These are phyloP conservation scores for Gambusia affinis DNA, from an alignment of 2,113 vertebrate genomes.

Conservation along the genomic window DNA sequence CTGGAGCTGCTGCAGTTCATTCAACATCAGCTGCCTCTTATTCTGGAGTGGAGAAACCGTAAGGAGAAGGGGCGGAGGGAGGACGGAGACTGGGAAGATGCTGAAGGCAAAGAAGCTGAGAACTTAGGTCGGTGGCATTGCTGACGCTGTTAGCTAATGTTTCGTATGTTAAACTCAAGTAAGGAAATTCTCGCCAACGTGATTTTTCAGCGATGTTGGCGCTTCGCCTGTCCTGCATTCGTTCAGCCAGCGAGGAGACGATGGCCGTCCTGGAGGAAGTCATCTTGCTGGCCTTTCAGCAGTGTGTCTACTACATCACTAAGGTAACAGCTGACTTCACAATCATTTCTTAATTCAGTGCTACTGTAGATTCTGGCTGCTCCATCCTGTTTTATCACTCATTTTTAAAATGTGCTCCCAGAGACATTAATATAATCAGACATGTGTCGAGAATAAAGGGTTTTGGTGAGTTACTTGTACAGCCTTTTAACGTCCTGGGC, in stretches of 20 bases:
- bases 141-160: neutral
- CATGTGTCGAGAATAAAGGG: constrained; percentile 55
- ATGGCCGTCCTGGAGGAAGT: constrained; percentile 82
- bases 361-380: neutral
- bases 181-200: neutral
- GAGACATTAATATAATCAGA: constrained; percentile 63
- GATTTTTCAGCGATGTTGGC: constrained; percentile 67
- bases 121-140: constrained; percentile 56
- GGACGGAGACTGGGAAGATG: constrained; percentile 48
- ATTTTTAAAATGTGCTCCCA: constrained; percentile 25
- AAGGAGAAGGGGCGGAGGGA: constrained; percentile 44
- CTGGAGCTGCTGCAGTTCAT: constrained; percentile 82
- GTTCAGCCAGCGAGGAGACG: constrained; percentile 77
- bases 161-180: neutral
- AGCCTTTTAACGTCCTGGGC: constrained; percentile 2
- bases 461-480: constrained; percentile 21
- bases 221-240: constrained; percentile 65
- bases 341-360: neutral
- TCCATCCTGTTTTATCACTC: neutral
- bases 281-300: constrained; percentile 84
- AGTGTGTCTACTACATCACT: constrained; percentile 85
- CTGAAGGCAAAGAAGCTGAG: constrained; percentile 51
- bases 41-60: constrained; percentile 71
- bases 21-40: constrained; percentile 77
- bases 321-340: constrained; percentile 61